A percentile compares a stretch with the other conserved stretches of the same genome.
Evolutionary conservation across 2,113 vertebrate species (phyloP).

Genomic region (Hypomesus transpacificus): DNA sequence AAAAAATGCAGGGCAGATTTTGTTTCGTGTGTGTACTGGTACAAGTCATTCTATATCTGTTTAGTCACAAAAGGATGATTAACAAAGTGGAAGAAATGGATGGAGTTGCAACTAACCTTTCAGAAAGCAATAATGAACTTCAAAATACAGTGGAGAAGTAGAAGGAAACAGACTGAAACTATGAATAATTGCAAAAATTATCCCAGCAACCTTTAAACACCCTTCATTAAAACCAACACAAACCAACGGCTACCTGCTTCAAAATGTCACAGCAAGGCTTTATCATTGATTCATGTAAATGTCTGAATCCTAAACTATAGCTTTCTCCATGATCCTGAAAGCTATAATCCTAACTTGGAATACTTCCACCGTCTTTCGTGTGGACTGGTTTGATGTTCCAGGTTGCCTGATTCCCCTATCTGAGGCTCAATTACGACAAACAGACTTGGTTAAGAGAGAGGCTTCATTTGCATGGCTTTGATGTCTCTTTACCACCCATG

Average conservation of each 20-base stretch:
- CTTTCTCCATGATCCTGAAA: slow-evolving; percentile 21
- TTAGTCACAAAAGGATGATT: no score
- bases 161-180: no score
- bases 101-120: slow-evolving; percentile 11
- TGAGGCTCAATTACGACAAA: slow-evolving; percentile 26
- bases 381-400: slow-evolving; percentile 42
- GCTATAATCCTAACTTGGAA: slow-evolving; percentile 25
- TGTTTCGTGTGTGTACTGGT: not conserved
- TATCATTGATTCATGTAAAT: slow-evolving; percentile 15
- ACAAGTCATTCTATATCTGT: not conserved
- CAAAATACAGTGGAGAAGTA: not conserved
- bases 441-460: slow-evolving; percentile 12
- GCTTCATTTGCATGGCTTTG: slow-evolving; percentile 45
- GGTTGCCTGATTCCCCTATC: slow-evolving; percentile 14
- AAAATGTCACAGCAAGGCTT: slow-evolving; percentile 32
- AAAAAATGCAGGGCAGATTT: no score
- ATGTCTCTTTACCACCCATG: slow-evolving; percentile 17
- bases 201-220: not conserved
- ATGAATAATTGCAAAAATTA: not conserved
- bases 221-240: no score
- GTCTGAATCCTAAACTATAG: slow-evolving; percentile 14
- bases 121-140: slow-evolving; percentile 4
- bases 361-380: slow-evolving; percentile 19
- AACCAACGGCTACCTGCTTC: not conserved
- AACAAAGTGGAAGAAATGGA: not conserved